A percentile compares a stretch with the other conserved stretches of the same genome.
Conservation (phyloP, 2,113 vertebrate species). For the Pygoscelis antarcticus region DNA sequence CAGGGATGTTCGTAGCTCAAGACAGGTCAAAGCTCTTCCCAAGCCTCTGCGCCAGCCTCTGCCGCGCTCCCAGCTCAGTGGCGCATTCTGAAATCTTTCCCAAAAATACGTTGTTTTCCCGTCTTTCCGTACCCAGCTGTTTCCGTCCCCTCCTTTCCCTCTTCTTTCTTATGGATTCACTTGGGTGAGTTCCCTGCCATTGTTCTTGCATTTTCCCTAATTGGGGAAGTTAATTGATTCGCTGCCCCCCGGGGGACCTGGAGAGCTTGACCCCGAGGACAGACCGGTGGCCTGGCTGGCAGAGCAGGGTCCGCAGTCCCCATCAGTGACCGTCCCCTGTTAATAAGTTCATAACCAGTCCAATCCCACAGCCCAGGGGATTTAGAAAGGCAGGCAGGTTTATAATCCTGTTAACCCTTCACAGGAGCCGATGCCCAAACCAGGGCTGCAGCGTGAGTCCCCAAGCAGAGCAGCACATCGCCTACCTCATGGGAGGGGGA, state of each 20-base stretch:
- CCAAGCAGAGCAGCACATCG: not conserved
- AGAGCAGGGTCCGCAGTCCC: not conserved
- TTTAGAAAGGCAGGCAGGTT: constrained; percentile 22
- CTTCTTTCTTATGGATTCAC: not conserved
- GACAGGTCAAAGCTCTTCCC: not conserved
- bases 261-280: not conserved
- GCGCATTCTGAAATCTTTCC: rapidly evolving
- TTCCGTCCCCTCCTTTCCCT: not conserved
- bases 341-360: constrained; percentile 40
- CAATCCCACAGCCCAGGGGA: constrained; percentile 25
- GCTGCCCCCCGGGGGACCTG: not conserved
- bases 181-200: not conserved
- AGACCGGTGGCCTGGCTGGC: rapidly evolving
- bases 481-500: not conserved
- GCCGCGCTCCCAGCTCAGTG: rapidly evolving
- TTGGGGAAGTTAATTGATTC: not conserved
- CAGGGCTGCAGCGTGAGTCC: rapidly evolving
- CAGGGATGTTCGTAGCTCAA: rapidly evolving
- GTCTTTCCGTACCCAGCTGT: rapidly evolving
- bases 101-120: not conserved
- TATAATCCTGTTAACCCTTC: constrained; percentile 60
- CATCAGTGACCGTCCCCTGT: not conserved
- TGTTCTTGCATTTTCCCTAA: not conserved
- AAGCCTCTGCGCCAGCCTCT: not conserved
- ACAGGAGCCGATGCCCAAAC: not conserved